These are phyloP conservation scores for Ylistrum balloti DNA, from an alignment of 1,140 invertebrate genomes.

Conservation along the genomic window DNA sequence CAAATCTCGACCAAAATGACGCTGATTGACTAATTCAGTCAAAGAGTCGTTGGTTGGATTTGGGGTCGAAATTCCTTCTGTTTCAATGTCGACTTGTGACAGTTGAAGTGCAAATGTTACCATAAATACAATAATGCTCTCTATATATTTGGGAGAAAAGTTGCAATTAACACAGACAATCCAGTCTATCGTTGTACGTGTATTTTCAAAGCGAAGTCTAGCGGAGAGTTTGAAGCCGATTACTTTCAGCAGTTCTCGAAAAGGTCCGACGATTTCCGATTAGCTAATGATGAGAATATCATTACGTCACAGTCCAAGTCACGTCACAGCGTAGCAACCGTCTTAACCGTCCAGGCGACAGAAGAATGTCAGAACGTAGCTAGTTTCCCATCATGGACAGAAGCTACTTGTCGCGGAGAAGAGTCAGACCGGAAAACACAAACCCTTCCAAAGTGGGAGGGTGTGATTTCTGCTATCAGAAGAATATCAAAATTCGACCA, in stretches of 20 bases:
- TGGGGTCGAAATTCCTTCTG: too few species aligned
- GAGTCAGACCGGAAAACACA: not conserved
- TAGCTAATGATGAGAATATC: not conserved
- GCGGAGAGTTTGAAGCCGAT: too few species aligned
- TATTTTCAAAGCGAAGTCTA: too few species aligned
- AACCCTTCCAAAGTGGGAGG: slow-evolving; percentile 37
- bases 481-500: slow-evolving; percentile 44
- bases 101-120: too few species aligned
- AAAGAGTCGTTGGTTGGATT: too few species aligned
- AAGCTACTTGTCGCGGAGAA: not conserved
- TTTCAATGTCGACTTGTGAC: too few species aligned
- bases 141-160: too few species aligned
- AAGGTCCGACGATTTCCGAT: not conserved
- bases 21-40: too few species aligned
- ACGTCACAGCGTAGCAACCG: not conserved
- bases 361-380: not conserved
- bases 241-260: not conserved
- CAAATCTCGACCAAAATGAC: too few species aligned
- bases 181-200: too few species aligned
- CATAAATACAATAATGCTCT: too few species aligned
- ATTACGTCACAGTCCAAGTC: not conserved
- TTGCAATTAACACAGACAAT: too few species aligned
- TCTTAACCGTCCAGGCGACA: slow-evolving; percentile 1
- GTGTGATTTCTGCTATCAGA: slow-evolving; percentile 59
- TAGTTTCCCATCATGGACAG: slow-evolving; percentile 16